Evolutionary conservation across 2,888 invertebrate species (phyloP).

Genomic region (Nemotelus pantherinus): DNA sequence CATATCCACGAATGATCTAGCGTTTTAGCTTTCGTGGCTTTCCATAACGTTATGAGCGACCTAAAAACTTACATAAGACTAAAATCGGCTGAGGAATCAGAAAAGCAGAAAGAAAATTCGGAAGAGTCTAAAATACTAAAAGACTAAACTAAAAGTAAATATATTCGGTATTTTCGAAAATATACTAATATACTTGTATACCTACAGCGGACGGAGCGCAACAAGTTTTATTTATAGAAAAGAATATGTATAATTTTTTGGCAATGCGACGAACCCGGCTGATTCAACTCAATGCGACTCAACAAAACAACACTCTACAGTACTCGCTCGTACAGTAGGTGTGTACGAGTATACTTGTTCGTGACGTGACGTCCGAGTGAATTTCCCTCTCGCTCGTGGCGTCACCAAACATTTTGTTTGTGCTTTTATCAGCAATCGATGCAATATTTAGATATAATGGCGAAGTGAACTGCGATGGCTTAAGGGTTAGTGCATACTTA

Average conservation of each 20-base stretch:
- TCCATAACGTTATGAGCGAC: constrained; percentile 36
- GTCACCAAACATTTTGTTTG: neutral
- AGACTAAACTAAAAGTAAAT: neutral
- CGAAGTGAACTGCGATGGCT: no score
- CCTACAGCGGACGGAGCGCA: constrained; percentile 29
- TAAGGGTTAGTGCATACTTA: no score
- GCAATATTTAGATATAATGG: no score
- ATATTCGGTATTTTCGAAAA: constrained; percentile 38
- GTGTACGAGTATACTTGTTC: no score
- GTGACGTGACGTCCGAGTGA: constrained; percentile 8
- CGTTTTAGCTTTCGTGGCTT: neutral
- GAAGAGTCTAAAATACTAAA: no score
- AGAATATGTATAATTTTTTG: constrained; percentile 38
- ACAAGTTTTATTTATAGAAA: constrained; percentile 43
- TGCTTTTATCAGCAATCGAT: neutral
- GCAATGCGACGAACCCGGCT: constrained; percentile 34
- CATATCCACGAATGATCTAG: constrained; percentile 1
- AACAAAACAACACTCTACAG: neutral
- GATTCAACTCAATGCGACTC: neutral
- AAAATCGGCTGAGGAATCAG: neutral
- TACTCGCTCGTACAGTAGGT: no score
- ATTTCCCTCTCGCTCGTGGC: constrained; percentile 13
- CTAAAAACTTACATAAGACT: constrained; percentile 39
- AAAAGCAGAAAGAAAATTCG: no score
- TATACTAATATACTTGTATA: constrained; percentile 18